Base-by-base conservation (phyloP, 2,113 vertebrate genomes). In the Zapus hudsonius region DNA sequence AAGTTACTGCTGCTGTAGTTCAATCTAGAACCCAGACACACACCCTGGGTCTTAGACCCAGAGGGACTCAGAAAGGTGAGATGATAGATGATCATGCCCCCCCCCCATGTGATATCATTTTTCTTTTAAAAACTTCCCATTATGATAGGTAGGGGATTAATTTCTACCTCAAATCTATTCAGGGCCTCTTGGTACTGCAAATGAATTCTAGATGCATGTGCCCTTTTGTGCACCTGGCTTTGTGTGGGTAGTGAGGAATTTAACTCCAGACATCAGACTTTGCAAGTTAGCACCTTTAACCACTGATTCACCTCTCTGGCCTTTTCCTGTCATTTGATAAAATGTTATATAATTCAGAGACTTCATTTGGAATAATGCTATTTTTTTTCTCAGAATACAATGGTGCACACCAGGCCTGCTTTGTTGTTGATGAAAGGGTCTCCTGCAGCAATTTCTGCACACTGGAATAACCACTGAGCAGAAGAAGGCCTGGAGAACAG, bases 241-340 rank as follows among this genome's bases (percentile, higher is more conserved):
- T n/a, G n/a, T n/a, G n/a, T n/a, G n/a, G n/a, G n/a, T n/a, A n/a
- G n/a, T n/a, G 11, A 52, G 52, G 52, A 52, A 52, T 52, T 15
- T 15, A 52, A 13, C 52, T 13, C 12, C 11, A 15, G 52, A 3
- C 52, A 52, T 13, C 52, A 52, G 12, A 52, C 52, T 52, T 52
- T 52, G 52, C 12, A 52, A 7, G 52, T 15, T 52, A 52, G 52
- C 52, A 52, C 7, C 52, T 52, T 52, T 52, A 52, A 12, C 52
- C 52, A 7, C 52, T 52, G 52, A 7, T 3, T 15, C 52, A 52
- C 16, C 52, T 52, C 52, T 52, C 12, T 15, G 16, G 52, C 52
- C 81, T 90, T 94, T 93, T 89, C 69, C 94, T 97, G 91, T 87
- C 70, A 70, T 93, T 96, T 96, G 74, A 89, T 87, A 89, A 90